Evolutionary conservation across 2,888 invertebrate species (phyloP).

Genomic region (Altica lythri): DNA sequence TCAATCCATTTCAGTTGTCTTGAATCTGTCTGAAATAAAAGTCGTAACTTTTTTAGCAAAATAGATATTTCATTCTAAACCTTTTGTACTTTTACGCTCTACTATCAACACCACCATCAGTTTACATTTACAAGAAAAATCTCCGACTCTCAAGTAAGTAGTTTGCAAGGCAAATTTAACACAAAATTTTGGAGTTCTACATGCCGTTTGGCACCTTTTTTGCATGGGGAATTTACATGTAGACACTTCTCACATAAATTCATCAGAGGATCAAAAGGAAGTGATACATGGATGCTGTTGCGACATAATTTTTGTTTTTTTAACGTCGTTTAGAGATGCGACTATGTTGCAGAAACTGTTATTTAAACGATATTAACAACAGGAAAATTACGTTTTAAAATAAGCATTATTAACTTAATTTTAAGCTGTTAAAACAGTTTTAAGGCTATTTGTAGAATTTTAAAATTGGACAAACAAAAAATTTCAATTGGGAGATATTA

Average conservation of each 20-base stretch:
- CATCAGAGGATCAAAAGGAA: slow-evolving; percentile 35
- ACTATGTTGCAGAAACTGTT: background rate
- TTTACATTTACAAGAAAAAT: slow-evolving; percentile 2
- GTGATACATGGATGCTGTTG: slow-evolving; percentile 43
- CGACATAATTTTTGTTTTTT: slow-evolving; percentile 41
- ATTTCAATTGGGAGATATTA: too few species aligned
- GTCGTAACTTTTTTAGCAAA: slow-evolving; percentile 17
- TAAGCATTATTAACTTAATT: background rate
- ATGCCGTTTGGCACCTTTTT: slow-evolving; percentile 22
- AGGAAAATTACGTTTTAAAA: background rate
- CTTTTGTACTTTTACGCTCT: slow-evolving; percentile 5
- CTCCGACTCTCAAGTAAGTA: slow-evolving; percentile 9
- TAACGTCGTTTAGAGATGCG: slow-evolving; percentile 41
- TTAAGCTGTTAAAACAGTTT: too few species aligned
- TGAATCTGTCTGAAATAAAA: background rate
- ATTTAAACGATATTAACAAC: too few species aligned
- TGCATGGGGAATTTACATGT: slow-evolving; percentile 36
- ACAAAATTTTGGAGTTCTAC: slow-evolving; percentile 18
- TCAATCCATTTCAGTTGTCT: too few species aligned
- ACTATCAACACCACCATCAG: slow-evolving; percentile 4
- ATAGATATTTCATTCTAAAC: slow-evolving; percentile 20
- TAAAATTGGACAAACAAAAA: too few species aligned
- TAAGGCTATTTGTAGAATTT: too few species aligned
- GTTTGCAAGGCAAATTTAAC: slow-evolving; percentile 23
- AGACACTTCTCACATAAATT: slow-evolving; percentile 43